Base-by-base conservation (phyloP, 2,113 vertebrate genomes). In the Ardeotis arabs region DNA sequence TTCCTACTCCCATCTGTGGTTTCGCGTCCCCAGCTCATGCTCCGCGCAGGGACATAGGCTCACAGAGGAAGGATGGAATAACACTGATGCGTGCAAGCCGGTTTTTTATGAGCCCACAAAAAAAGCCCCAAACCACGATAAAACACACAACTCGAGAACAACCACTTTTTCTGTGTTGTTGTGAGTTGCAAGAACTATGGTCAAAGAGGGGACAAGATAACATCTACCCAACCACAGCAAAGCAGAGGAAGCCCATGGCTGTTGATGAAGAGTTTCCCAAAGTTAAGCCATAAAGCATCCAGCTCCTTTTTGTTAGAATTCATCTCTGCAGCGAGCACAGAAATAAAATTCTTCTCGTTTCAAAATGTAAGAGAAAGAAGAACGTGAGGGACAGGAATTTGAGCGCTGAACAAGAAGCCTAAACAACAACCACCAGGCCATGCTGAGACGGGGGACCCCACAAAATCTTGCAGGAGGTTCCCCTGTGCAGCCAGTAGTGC, bases 1-100 rank as follows among this genome's bases (percentile, higher is more conserved):
- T 94, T 89, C 92, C 94, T 79, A 17, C 62, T n/a, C 89, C 25
- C 89, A 14, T 33, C 73, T 83, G 92, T 45, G 92, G 89, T 79
- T 85, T 91, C 13, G 50, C 35, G 56, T 27, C 56, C 62, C 33
- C 49, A 52, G 79, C 69, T 58, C 29, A 1, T 2, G 37, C 35
- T 45, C 69, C 44, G 66, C 66, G 8, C 44, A 7, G 56, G 62
- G 72, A 19, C 67, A 45, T 0, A 2, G 35, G 79, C 79, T 84
- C 9, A 1, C 22, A 20, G 76, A 17, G 45, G 50, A 64, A 59
- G 66, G 58, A 22, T 55, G 72, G 55, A 86, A 83, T 33, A 62
- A 58, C 35, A 22, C 21, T 19, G 49, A 25, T 23, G 23, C 6
- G 23, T 6, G 28, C 66, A 31, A 59, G 22, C 62, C 24, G 53